phyloP scores from a whole-genome alignment of 2,888 invertebrate species.

The Hedya salicella region DNA sequence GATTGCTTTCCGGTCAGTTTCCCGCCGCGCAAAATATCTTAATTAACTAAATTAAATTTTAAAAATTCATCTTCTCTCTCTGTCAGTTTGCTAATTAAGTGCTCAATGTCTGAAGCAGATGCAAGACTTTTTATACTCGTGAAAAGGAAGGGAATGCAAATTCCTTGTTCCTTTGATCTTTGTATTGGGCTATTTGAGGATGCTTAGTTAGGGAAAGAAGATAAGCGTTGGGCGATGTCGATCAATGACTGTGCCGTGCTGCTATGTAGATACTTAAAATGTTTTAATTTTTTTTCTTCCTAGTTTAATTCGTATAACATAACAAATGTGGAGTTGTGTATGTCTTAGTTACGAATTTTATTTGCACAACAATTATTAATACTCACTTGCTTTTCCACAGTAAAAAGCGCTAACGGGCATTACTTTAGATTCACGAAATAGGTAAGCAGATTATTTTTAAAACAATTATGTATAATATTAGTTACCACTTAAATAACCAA shows the following conservation, averaged over 20 bases:
- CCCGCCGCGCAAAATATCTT: slow-evolving; percentile 59
- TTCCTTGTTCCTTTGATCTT: slow-evolving; percentile 28
- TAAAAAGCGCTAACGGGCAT: too few relatives aligned
- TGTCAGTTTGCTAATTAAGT: slow-evolving; percentile 64
- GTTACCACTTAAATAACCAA: too few relatives aligned
- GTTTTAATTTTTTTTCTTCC: too few relatives aligned
- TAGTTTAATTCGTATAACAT: too few relatives aligned
- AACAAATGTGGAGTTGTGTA: too few relatives aligned
- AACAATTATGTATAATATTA: too few relatives aligned
- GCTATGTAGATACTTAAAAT: not conserved
- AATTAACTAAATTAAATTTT: slow-evolving; percentile 73
- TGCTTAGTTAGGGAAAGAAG: slow-evolving; percentile 3
- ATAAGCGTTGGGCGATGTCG: not conserved
- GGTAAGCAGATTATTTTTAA: too few relatives aligned
- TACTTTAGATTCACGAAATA: too few relatives aligned
- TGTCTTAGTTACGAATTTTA: too few relatives aligned
- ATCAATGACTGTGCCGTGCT: not conserved
- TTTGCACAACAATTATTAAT: too few relatives aligned
- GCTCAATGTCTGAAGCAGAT: slow-evolving; percentile 37
- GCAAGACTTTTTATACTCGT: slow-evolving; percentile 30
- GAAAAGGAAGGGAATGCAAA: slow-evolving; percentile 13
- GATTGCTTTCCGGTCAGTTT: slow-evolving; percentile 61
- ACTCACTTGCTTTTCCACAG: too few relatives aligned
- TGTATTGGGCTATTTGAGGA: not conserved
- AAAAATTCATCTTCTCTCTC: slow-evolving; percentile 64